Conservation (phyloP, 2,888 invertebrate species). For the Scaptomyza parva region DNA sequence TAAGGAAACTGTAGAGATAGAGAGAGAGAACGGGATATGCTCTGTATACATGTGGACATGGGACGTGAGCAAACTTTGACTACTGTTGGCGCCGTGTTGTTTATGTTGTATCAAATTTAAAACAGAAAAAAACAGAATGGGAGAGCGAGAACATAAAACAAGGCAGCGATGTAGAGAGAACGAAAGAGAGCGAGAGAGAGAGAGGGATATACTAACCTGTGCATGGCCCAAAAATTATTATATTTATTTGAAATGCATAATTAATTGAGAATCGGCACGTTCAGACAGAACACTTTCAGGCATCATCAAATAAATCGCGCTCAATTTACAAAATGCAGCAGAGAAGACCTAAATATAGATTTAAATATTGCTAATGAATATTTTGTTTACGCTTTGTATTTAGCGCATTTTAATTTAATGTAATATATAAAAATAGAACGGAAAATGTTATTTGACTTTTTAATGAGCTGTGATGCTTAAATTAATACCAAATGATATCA, state of each 20-base stretch:
- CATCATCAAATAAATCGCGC: background rate
- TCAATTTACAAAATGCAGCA: background rate
- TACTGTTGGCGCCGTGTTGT: conserved; percentile 62
- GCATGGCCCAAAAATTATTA: conserved; percentile 1
- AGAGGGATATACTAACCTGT: background rate
- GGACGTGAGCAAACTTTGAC: conserved; percentile 61
- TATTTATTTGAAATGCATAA: conserved; percentile 2
- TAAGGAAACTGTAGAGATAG: background rate
- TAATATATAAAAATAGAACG: background rate
- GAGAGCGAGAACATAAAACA: too few relatives aligned
- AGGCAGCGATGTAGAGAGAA: background rate
- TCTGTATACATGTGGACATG: conserved; percentile 43
- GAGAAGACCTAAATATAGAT: background rate
- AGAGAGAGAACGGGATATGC: background rate
- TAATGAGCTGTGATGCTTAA: background rate
- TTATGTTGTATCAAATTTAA: conserved; percentile 64
- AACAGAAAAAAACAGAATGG: conserved; percentile 6
- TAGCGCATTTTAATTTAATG: background rate
- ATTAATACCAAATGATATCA: background rate
- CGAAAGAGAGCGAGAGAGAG: background rate
- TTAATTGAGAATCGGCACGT: background rate
- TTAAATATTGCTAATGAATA: background rate
- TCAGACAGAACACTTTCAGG: background rate
- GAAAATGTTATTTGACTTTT: background rate
- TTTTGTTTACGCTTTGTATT: background rate